Evolutionary conservation across 2,888 invertebrate genomes (phyloP).

Genomic region (Norana najaformis): DNA sequence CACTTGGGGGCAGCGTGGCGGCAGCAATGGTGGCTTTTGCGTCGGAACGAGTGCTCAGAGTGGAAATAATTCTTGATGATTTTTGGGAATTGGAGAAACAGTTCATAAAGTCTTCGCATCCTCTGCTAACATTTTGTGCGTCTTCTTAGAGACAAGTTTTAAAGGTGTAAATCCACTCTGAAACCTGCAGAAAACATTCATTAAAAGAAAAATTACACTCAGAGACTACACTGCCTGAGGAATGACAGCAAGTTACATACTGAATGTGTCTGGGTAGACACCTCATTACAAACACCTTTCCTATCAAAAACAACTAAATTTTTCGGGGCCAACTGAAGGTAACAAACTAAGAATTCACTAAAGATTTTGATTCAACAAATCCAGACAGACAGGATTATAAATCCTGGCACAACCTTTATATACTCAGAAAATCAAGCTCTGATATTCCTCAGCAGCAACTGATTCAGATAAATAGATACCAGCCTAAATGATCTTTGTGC

Average conservation of each 20-base stretch:
- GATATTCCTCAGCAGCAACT: not conserved
- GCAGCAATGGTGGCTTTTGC: conserved; percentile 23
- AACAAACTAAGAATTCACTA: not conserved
- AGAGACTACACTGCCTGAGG: not conserved
- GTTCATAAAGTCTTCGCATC: not conserved
- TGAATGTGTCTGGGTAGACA: not conserved
- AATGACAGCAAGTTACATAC: not conserved
- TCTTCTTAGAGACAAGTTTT: conserved; percentile 4
- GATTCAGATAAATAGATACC: not conserved
- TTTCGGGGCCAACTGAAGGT: not conserved
- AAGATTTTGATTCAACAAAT: not conserved
- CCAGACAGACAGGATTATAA: not conserved
- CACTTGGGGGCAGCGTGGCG: conserved; percentile 16
- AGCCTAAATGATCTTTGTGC: not conserved
- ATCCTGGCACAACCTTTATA: no score
- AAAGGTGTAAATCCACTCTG: not conserved
- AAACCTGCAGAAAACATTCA: not conserved
- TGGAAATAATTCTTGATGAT: not conserved
- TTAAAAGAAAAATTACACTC: not conserved
- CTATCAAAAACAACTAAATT: not conserved
- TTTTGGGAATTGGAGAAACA: not conserved
- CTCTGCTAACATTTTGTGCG: not conserved
- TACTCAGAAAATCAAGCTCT: not conserved
- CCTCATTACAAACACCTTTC: not conserved
- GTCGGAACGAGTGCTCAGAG: not conserved